Base-by-base conservation (phyloP, 2,888 invertebrate genomes). In the Rhagophthalmus giganteus region DNA sequence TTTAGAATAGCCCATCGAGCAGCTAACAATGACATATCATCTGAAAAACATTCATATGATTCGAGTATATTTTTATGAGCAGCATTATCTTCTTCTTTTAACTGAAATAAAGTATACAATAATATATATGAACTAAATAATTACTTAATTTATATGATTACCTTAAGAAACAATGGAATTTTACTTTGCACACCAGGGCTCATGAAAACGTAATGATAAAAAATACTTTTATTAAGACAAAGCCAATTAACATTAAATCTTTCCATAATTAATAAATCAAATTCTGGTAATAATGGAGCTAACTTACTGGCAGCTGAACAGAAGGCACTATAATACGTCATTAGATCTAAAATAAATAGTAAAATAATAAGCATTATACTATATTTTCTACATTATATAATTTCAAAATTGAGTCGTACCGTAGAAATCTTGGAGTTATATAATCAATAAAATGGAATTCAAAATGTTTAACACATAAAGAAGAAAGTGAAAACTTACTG, bases 171-270 rank as follows among this genome's bases (percentile, higher is more conserved):
- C 34, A 65, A 56, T 37, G 60, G 56, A 32, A 71, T 60, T 57
- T 64, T 67, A 20, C 58, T 55, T 53, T 68, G 65, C 15, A 72
- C 69, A 51, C 61, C 61, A 12, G 68, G 62, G 35, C 66, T 68
- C 59, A 68, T 65, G 57, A 68, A 72, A 56, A 73, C 69, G 54
- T 68, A 70, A 55, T 70, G 65, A 56, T 70, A 80, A 71, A 84
- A 86, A 56, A 86, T 76, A 63, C 82, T 82, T 63, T 84, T 83
- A 72, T 85, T 84, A 55, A 85, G 80, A 61, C 82, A 76, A 61
- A 82, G 81, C 85, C 86, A 86, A 3, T 82, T 82, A 33, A 86
- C 76, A 61, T 81, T 79, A 64, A 84, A 84, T 62, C 79, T 79
- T 57, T 79, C 79, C 55, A 84, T 73, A 65, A 84, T 80, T 55